Base-by-base conservation (phyloP, 2,888 invertebrate genomes). In the Volucella zonaria region DNA sequence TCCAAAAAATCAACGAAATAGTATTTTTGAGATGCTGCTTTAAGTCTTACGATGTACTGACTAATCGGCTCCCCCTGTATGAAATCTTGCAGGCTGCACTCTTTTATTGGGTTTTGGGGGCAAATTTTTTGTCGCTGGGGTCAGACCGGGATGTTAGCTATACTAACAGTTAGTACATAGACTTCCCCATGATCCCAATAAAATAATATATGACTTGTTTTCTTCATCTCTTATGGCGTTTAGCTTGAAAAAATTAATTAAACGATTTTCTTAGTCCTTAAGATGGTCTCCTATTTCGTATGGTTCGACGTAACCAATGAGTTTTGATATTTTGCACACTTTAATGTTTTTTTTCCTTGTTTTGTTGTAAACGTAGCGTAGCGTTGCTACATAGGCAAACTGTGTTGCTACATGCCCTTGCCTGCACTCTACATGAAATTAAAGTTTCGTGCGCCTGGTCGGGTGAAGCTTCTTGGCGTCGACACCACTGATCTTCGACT, bases 321-420 rank as follows among this genome's bases (percentile, higher is more conserved):
- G 18, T 43, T 59, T 59, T n/a, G 38, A 54, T 43, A 59, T 43
- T 59, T 59, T 54, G 54, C 54, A 54, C 58, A 14, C n/a, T 42
- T 58, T 23, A 2, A 23, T 23, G 18, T 23, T 23, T 23, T 23
- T n/a, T 18, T 1, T 18, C 18, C 18, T 18, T 18, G 18, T 18
- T 18, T n/a, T n/a, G n/a, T n/a, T n/a, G n/a, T n/a, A n/a, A n/a
- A n/a, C n/a, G n/a, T n/a, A n/a, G n/a, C n/a, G n/a, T n/a, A n/a
- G n/a, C n/a, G n/a, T n/a, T n/a, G n/a, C n/a, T n/a, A n/a, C n/a
- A n/a, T n/a, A n/a, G n/a, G n/a, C n/a, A n/a, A 18, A 18, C 18
- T 18, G 18, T 18, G 18, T 18, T 18, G 1, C 18, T 18, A 18
- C 18, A 18, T 18, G 18, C 18, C 18, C 18, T 18, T 18, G 18